These are phyloP conservation scores for Indri indri DNA, from an alignment of 2,113 vertebrate genomes.

Conservation along the genomic window DNA sequence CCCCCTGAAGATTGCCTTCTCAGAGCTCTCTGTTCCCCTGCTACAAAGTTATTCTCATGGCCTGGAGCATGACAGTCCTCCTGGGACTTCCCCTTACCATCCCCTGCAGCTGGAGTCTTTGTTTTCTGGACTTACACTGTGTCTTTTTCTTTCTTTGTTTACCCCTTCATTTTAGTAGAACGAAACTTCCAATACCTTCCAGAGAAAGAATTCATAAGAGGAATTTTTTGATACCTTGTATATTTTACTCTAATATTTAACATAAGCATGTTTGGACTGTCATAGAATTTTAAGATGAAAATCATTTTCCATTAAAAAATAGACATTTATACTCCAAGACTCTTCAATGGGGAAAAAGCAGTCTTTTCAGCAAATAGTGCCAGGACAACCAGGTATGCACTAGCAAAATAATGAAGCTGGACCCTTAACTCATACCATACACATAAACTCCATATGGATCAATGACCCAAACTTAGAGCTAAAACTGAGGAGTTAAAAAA, in stretches of 20 bases:
- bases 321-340: not conserved
- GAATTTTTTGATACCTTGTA: not conserved
- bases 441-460: not conserved
- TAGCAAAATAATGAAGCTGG: constrained; percentile 16
- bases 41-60: not conserved
- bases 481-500: not conserved
- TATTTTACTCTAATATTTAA: constrained; percentile 11
- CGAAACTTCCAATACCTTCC: not conserved
- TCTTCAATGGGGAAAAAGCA: not conserved
- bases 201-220: not conserved
- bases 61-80: not conserved
- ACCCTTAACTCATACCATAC: not conserved
- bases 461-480: not conserved
- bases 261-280: not conserved
- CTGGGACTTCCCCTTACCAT: not conserved
- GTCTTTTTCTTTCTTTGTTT: not conserved
- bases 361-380: not conserved
- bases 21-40: not conserved
- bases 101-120: not conserved
- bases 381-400: not conserved
- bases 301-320: constrained; percentile 11
- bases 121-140: not conserved
- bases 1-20: not conserved
- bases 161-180: not conserved
- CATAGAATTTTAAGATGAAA: constrained; percentile 26